Percentiles rank a stretch among this genome's conserved stretches.
phyloP scores from a whole-genome alignment of 2,888 invertebrate genomes.

The Trichopoda pennipes region DNA sequence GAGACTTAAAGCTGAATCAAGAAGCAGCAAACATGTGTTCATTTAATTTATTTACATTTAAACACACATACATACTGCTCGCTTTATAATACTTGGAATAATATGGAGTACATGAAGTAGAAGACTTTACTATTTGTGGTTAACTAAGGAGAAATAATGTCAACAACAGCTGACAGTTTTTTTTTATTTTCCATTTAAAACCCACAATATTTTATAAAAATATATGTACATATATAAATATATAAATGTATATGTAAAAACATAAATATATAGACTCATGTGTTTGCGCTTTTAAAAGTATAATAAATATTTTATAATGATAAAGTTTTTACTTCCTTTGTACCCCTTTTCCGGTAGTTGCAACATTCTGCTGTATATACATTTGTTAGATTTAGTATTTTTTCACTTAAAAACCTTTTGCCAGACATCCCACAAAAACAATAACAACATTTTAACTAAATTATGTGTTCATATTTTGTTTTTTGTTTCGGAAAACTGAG shows the following conservation, averaged over 20 bases:
- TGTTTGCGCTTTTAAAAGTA: constrained; percentile 55
- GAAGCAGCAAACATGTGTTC: not conserved
- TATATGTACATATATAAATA: constrained; percentile 38
- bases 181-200: not conserved
- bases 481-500: constrained; percentile 8
- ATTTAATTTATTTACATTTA: too few relatives aligned
- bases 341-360: not conserved
- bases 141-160: constrained; percentile 43
- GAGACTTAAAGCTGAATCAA: not conserved
- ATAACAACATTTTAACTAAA: constrained; percentile 39
- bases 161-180: constrained; percentile 41
- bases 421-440: constrained; percentile 17
- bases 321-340: constrained; percentile 34
- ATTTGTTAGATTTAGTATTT: not conserved
- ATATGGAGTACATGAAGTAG: not conserved
- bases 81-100: not conserved
- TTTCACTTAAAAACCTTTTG: not conserved
- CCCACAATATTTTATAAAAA: constrained; percentile 24
- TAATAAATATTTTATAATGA: constrained; percentile 55
- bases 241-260: too few relatives aligned
- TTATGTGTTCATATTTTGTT: constrained; percentile 21
- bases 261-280: constrained; percentile 35
- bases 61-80: not conserved
- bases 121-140: constrained; percentile 44
- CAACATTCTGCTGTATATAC: not conserved